Base-by-base conservation (phyloP, 1,140 invertebrate species). In the Mactra quadrangularis region DNA sequence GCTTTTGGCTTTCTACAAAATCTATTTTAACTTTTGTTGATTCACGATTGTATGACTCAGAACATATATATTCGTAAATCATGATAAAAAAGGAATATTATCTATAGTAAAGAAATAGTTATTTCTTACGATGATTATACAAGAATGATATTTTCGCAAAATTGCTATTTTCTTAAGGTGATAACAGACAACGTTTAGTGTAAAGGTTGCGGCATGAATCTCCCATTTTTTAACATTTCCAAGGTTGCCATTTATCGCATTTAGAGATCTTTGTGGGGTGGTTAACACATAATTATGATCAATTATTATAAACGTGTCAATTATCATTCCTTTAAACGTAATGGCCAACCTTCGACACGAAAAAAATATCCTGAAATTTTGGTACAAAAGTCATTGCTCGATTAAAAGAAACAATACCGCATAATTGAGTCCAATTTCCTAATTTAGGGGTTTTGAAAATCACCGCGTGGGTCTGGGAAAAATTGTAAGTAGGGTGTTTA, bases 201-300 rank as follows among this genome's bases (percentile, higher is more conserved):
- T 41, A 41, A 41, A 41, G 38, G 38, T 41, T 6, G 15, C 38
- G 38, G 15, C 38, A 41, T 15, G n/a, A n/a, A 41, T 75, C 59
- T 76, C 74, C 57, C 74, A 62, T 76, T 76, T 76, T 57, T 76
- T 50, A 33, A 50, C 15, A 62, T 15, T 13, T 1, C 59, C 55
- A 76, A 76, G 74, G 55, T 50, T 33, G 38, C 1, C n/a, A 29
- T 19, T 76, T 60, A 76, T 76, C 74, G n/a, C 9, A 9, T 27
- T n/a, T n/a, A 33, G 29, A 29, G 45, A 76, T 76, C 74, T 57
- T 19, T 25, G n/a, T 29, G 19, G 45, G 15, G 22, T 60, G 25
- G 41, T 76, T 76, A 76, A 76, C 74, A 76, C 74, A 35, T 76
- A 47, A 62, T 76, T 76, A 62, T 62, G n/a, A 45, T 3, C 45